phyloP scores from a whole-genome alignment of 2,888 invertebrate genomes.

The Tinea trinotella region DNA sequence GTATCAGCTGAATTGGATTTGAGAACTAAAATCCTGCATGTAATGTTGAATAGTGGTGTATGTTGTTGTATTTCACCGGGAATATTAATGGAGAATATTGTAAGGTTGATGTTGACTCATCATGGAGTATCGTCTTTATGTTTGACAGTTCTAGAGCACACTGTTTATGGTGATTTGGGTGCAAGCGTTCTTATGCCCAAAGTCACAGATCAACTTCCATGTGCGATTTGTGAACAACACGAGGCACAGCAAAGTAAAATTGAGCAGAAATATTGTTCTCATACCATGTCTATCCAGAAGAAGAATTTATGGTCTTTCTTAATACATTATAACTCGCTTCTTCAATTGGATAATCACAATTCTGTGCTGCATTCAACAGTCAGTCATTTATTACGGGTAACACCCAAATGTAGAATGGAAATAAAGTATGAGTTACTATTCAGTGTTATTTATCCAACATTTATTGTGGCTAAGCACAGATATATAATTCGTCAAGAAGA shows the following conservation, averaged over 20 bases:
- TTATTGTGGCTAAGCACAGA: slow-evolving; percentile 65
- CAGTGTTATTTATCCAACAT: slow-evolving; percentile 74
- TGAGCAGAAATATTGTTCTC: slow-evolving; percentile 36
- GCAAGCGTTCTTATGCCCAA: slow-evolving; percentile 48
- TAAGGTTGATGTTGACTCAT: slow-evolving; percentile 59
- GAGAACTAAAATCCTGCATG: slow-evolving; percentile 61
- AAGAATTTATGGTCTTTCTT: slow-evolving; percentile 70
- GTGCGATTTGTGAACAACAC: slow-evolving; percentile 49
- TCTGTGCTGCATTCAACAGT: slow-evolving; percentile 70
- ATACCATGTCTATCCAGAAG: slow-evolving; percentile 41
- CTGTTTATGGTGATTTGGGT: slow-evolving; percentile 73
- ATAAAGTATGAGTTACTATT: slow-evolving; percentile 73
- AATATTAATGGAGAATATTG: slow-evolving; percentile 58
- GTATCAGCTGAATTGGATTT: slow-evolving; percentile 46
- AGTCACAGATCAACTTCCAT: slow-evolving; percentile 53
- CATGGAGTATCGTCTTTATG: slow-evolving; percentile 48
- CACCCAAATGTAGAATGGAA: slow-evolving; percentile 64
- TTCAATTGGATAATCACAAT: slow-evolving; percentile 67
- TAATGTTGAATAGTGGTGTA: slow-evolving; percentile 70
- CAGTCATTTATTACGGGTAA: slow-evolving; percentile 71
- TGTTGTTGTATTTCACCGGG: slow-evolving; percentile 76
- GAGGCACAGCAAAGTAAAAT: background rate
- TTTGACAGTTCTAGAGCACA: slow-evolving; percentile 69
- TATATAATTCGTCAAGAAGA: slow-evolving; percentile 60
- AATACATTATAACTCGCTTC: slow-evolving; percentile 69